Evolutionary conservation across 2,113 vertebrate species (phyloP), one percentile per base, ranked within the genome.

Genomic region (Paradoxurus hermaphroditus): DNA sequence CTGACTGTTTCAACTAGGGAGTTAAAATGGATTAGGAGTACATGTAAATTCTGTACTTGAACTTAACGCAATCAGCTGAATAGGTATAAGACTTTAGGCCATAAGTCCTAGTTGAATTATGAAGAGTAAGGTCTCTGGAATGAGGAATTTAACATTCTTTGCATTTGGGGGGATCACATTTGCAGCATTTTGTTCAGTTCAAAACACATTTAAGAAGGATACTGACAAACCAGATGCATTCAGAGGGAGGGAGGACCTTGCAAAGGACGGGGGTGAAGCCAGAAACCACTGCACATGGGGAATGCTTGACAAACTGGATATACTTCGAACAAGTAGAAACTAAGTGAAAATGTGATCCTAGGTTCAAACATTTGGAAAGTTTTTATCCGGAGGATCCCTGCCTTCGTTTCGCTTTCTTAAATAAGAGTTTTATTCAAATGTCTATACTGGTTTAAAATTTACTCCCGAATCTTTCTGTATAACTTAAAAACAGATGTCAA

Each of bases 1-100:
- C 49, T 97, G 77, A 88, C 85, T 90, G 88, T 90, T 86, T 96
- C 46, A 92, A 95, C 15, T 31, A 62, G 34, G 86, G 70, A 95
- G 23, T 51, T 93, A 73, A 96, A 97, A 84, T 73, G 16, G 93
- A 94, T 79, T 91, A 95, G 70, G 82, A 88, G 36, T 34, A 88
- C 29, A 27, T 97, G 86, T 92, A 93, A 93, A 89, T 95, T 95
- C 93, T 90, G 16, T 75, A 79, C 49, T 78, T 94, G 18, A 70
- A 56, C 94, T 95, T 36, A 81, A 44, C 89, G 90, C 89, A 95
- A 81, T 81, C 31, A 91, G 62, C 53, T 59, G 46, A 92, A 78
- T 86, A 87, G 46, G 29, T 90, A 19, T 59, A 65, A 78, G 70
- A 70, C 34, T 92, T 89, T 77, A 86, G 34, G 34, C 31, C 78